These are phyloP conservation scores for Myrmecophaga tridactyla DNA, from an alignment of 2,113 vertebrate genomes.

Conservation along the genomic window DNA sequence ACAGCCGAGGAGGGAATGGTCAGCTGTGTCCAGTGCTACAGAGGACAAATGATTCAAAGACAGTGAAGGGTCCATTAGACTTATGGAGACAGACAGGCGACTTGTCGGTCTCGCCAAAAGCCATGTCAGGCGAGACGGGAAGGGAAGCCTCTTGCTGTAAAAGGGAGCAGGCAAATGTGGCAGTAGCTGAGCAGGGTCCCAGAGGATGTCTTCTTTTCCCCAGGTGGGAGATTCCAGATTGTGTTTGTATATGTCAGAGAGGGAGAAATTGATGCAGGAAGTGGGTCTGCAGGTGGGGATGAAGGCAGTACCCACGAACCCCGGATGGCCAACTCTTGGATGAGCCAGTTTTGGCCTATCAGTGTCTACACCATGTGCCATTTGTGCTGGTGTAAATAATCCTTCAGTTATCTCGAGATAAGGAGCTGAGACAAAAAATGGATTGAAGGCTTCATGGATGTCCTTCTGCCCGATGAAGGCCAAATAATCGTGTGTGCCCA, in stretches of 20 bases:
- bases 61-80: neutral
- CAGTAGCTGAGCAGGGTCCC: neutral
- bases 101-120: too few relatives aligned
- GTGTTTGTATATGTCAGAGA: neutral
- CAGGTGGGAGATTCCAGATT: neutral
- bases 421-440: neutral
- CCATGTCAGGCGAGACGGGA: neutral
- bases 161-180: neutral
- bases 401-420: neutral
- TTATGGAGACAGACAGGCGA: neutral
- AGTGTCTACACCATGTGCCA: neutral
- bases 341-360: neutral
- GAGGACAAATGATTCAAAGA: neutral
- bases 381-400: neutral
- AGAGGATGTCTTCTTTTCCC: neutral
- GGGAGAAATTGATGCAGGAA: neutral
- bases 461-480: neutral
- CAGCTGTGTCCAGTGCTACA: neutral
- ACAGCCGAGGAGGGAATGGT: neutral
- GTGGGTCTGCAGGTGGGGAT: rapidly evolving
- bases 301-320: neutral
- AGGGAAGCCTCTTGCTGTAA: neutral
- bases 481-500: neutral
- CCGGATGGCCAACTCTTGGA: neutral
- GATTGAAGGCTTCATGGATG: rapidly evolving